Conservation (phyloP, 2,797 vertebrate species). For the Melanogrammus aeglefinus region DNA sequence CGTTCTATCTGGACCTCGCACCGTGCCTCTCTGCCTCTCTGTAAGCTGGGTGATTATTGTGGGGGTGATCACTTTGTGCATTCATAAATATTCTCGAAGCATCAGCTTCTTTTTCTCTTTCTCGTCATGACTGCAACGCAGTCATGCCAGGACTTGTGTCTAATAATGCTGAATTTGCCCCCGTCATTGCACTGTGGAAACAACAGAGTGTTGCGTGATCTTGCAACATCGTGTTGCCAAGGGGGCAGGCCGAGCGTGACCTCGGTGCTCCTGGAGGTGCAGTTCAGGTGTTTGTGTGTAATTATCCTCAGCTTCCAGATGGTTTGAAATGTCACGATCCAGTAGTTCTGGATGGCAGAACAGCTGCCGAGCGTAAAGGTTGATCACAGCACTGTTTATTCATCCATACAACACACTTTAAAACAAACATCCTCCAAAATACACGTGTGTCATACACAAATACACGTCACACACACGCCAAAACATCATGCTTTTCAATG, state of each 20-base stretch:
- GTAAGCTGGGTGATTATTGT: neutral
- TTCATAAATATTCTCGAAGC: neutral
- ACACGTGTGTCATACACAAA: neutral
- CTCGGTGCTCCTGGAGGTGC: constrained; percentile 29
- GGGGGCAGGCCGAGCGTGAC: constrained; percentile 14
- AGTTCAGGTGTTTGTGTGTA: neutral
- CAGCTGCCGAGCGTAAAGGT: constrained; percentile 19
- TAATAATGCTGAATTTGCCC: neutral
- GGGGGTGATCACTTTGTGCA: neutral
- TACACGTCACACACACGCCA: neutral
- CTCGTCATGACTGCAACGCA: neutral
- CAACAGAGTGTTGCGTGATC: neutral
- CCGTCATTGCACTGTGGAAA: neutral
- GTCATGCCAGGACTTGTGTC: neutral
- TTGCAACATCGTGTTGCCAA: constrained; percentile 31
- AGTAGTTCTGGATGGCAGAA: constrained; percentile 9
- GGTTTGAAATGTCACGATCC: neutral
- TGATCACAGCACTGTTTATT: constrained; percentile 23
- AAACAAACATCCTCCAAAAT: constrained; percentile 2
- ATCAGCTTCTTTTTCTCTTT: neutral
- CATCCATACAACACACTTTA: neutral
- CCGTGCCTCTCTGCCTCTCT: neutral
- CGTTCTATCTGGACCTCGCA: neutral
- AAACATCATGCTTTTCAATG: neutral
- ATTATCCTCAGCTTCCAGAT: neutral